Base-by-base conservation (phyloP, 2,888 invertebrate species). In the Heteropelma amictum region DNA sequence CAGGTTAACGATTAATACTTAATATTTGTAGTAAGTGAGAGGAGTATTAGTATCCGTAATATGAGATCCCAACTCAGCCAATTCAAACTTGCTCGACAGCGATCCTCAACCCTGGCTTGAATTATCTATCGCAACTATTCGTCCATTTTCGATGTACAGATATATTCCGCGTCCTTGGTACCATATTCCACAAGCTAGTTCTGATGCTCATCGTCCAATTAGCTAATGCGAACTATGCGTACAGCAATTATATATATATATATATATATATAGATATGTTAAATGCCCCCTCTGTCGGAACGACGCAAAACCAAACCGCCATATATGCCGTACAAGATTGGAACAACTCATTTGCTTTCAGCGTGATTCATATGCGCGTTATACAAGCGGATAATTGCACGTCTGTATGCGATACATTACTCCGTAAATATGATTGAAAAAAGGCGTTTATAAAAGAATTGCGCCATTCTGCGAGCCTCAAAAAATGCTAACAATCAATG, bases 161-260 rank as follows among this genome's bases (percentile, higher is more conserved):
- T 35, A 28, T 58, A 65, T 40, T 51, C 49, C 51, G 23, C 63
- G 38, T 40, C 42, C n/a, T n/a, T n/a, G n/a, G 45, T 30, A 17
- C 53, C 53, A 64, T 64, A 69, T 64, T 63, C 63, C 51, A 51
- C 60, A 56, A 47, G 64, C 45, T 49, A 40, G 42, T 54, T 30
- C 56, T 56, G 49, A n/a, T n/a, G n/a, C 60, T 61, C 71, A 72
- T 76, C 68, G 61, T 65, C 68, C 78, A 80, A 82, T 82, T 82
- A 81, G 78, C 77, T 81, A 79, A 80, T 79, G 81, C 72, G 77
- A 64, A 73, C 72, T 60, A 63, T 30, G 68, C 56, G 33, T 67
- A 33, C 40, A 56, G 17, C 68, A 78, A 72, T 56, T 35, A 49
- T 58, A 58, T 7, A 56, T n/a, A n/a, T n/a, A n/a, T n/a, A n/a